phyloP scores from a whole-genome alignment of 1,140 invertebrate genomes.

The Lepidurus couesii region DNA sequence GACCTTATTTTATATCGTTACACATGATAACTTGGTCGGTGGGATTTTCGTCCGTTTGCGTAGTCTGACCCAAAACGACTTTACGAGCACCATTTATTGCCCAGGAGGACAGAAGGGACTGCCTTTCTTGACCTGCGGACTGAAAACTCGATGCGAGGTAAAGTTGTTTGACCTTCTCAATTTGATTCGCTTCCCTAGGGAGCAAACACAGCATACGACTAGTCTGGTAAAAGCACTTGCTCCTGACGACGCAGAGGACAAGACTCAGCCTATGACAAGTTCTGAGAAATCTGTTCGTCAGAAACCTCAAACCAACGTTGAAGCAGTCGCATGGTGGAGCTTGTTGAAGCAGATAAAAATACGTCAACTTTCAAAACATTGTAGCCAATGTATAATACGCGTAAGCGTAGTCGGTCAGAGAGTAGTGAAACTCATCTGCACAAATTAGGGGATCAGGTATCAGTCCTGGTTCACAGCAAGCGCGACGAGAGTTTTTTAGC shows the following conservation, averaged over 20 bases:
- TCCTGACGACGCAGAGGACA: no score
- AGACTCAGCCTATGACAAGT: no score
- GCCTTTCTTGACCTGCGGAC: neutral
- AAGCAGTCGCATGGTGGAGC: neutral
- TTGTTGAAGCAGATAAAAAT: neutral
- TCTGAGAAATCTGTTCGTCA: no score
- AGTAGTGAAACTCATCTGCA: neutral
- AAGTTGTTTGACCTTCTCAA: neutral
- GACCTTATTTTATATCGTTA: neutral
- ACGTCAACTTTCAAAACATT: neutral
- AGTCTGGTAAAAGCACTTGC: no score
- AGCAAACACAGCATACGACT: no score
- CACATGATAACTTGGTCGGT: neutral
- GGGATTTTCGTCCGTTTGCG: slow-evolving; percentile 20
- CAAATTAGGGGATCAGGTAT: slow-evolving; percentile 6
- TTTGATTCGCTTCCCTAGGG: no score
- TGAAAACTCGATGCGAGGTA: neutral
- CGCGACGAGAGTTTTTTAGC: slow-evolving; percentile 14
- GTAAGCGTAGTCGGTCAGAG: slow-evolving; percentile 7
- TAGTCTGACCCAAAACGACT: neutral
- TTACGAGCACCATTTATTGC: neutral
- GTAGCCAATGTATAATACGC: slow-evolving; percentile 3
- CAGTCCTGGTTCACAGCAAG: neutral
- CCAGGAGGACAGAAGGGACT: neutral
- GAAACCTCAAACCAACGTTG: neutral